Conservation (phyloP, 2,888 invertebrate genomes). For the Diadromus collaris region DNA sequence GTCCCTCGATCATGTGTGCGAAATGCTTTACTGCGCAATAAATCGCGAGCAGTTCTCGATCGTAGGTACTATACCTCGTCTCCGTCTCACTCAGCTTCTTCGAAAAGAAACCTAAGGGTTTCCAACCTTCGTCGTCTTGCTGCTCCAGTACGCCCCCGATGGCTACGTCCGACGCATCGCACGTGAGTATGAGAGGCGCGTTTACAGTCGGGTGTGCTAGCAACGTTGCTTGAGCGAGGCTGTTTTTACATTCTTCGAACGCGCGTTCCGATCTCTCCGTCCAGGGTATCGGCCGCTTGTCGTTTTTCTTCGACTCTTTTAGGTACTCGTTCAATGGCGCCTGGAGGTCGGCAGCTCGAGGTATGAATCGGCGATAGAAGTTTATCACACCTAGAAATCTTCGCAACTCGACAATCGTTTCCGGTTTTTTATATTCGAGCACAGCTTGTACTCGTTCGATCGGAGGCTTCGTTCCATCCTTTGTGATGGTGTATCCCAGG, state of each 20-base stretch:
- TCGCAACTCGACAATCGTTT: constrained; percentile 45
- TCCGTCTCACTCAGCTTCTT: constrained; percentile 54
- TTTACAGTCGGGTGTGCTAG: constrained; percentile 54
- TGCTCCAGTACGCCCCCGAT: constrained; percentile 67
- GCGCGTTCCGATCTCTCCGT: constrained; percentile 31
- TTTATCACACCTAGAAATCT: constrained; percentile 52
- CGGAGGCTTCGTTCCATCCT: constrained; percentile 56
- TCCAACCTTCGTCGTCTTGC: constrained; percentile 46
- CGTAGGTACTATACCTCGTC: constrained; percentile 56
- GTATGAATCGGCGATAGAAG: constrained; percentile 51
- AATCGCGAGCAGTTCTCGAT: constrained; percentile 58
- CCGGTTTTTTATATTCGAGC: constrained; percentile 47
- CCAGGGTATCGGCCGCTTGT: constrained; percentile 49
- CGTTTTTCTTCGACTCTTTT: constrained; percentile 52
- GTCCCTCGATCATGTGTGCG: constrained; percentile 50
- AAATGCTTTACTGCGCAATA: constrained; percentile 47
- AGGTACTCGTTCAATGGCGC: constrained; percentile 49
- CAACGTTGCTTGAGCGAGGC: constrained; percentile 34
- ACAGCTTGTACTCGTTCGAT: constrained; percentile 60
- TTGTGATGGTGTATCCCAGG: constrained; percentile 59
- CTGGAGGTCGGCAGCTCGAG: constrained; percentile 36
- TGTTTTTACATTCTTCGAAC: constrained; percentile 42
- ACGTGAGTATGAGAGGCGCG: constrained; percentile 26
- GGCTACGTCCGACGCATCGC: constrained; percentile 66
- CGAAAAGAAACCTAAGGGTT: constrained; percentile 66